Evolutionary conservation across 2,113 vertebrate genomes (phyloP).

Genomic region (Heterotilapia buettikoferi): DNA sequence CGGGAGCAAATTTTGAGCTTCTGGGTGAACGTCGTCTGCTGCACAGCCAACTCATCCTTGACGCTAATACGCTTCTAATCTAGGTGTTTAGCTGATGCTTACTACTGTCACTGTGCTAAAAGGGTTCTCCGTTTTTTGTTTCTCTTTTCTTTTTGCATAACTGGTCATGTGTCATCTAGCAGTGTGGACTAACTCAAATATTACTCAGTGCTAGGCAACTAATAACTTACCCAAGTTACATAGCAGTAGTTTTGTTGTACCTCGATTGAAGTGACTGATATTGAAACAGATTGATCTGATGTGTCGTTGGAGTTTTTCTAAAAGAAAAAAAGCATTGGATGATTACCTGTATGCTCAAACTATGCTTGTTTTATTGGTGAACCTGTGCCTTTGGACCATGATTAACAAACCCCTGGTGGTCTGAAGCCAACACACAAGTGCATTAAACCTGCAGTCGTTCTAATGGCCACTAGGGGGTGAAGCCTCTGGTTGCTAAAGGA

Average conservation of each 20-base stretch:
- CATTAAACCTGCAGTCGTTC: background rate
- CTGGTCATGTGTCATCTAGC: background rate
- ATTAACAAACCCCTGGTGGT: background rate
- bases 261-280: fast-evolving
- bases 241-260: background rate
- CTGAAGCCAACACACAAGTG: background rate
- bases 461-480: background rate
- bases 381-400: fast-evolving
- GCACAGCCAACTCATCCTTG: background rate
- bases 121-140: fast-evolving
- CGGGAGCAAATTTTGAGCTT: background rate
- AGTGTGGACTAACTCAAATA: background rate
- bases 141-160: background rate
- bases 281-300: background rate
- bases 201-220: background rate
- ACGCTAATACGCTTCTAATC: background rate
- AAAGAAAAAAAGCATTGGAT: background rate
- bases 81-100: background rate
- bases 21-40: background rate
- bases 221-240: background rate
- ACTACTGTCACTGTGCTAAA: background rate
- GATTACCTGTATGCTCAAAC: background rate
- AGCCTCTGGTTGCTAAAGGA: fast-evolving
- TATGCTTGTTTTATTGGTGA: background rate
- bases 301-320: fast-evolving